A percentile compares a stretch with the other conserved stretches of the same genome.
Conservation (phyloP, 1,140 invertebrate genomes). For the Odontomachus brunneus region DNA sequence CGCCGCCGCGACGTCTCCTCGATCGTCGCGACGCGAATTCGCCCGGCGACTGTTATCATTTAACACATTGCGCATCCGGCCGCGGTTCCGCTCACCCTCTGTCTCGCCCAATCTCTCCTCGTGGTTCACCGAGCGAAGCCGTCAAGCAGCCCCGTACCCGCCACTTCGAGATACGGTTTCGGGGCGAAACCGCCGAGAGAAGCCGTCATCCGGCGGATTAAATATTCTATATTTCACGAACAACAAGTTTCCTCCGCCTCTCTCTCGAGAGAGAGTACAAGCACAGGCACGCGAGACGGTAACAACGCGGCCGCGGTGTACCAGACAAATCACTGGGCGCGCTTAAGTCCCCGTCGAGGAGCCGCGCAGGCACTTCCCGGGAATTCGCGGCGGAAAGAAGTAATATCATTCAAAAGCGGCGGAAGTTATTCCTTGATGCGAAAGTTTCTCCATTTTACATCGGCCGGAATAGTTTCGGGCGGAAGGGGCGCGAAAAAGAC, state of each 20-base stretch:
- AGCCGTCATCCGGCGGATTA: slow-evolving; percentile 37
- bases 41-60: slow-evolving; percentile 49
- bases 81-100: slow-evolving; percentile 3
- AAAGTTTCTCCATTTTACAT: slow-evolving; percentile 76
- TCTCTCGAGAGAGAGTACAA: too few species aligned
- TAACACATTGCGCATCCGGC: slow-evolving; percentile 26
- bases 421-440: slow-evolving; percentile 73
- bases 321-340: slow-evolving; percentile 23
- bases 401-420: slow-evolving; percentile 74
- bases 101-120: background rate
- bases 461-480: slow-evolving; percentile 63
- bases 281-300: too few species aligned
- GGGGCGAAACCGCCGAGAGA: slow-evolving; percentile 31
- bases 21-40: slow-evolving; percentile 44
- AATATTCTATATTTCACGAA: slow-evolving; percentile 61
- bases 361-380: slow-evolving; percentile 41
- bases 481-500: too few species aligned
- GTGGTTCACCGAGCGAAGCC: background rate
- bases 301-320: slow-evolving; percentile 9
- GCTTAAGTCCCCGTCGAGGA: slow-evolving; percentile 62
- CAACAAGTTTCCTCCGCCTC: slow-evolving; percentile 46
- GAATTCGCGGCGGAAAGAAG: slow-evolving; percentile 70
- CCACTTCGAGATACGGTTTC: slow-evolving; percentile 29
- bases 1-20: slow-evolving; percentile 16
- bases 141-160: background rate